A percentile compares a stretch with the other conserved stretches of the same genome.
These are phyloP conservation scores for Andrena bucephala DNA, from an alignment of 2,888 invertebrate species.

Conservation along the genomic window DNA sequence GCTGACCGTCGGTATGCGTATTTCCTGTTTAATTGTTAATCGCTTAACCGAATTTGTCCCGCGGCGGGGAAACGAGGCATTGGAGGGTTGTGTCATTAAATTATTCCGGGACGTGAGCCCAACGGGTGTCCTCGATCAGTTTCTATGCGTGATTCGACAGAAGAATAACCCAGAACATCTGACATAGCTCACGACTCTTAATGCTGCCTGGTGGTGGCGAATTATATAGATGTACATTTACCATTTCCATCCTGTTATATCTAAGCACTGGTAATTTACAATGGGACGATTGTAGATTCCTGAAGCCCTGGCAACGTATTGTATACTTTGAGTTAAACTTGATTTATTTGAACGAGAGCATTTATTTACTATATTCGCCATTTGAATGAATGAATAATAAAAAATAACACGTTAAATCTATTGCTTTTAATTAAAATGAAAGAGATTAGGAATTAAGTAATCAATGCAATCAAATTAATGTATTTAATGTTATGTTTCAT, in stretches of 20 bases:
- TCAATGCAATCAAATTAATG: too few species aligned
- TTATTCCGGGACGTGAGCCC: constrained; percentile 82
- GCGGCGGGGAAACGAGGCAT: constrained; percentile 60
- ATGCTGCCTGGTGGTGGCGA: not conserved
- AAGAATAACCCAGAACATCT: constrained; percentile 63
- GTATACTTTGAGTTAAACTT: too few species aligned
- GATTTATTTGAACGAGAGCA: too few species aligned
- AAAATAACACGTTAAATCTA: too few species aligned
- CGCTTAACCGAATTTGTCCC: constrained; percentile 69
- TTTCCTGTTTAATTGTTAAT: constrained; percentile 78
- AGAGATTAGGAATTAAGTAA: too few species aligned
- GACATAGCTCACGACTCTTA: constrained; percentile 50
- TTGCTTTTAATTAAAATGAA: too few species aligned
- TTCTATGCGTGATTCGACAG: constrained; percentile 58
- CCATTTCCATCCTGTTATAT: not conserved
- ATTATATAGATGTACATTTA: constrained; percentile 5
- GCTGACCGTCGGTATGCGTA: constrained; percentile 43
- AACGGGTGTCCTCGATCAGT: constrained; percentile 75
- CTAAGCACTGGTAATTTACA: too few species aligned
- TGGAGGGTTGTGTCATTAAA: constrained; percentile 81
- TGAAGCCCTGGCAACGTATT: not conserved
- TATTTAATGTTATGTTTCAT: too few species aligned
- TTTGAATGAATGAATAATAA: too few species aligned
- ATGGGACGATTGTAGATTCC: not conserved
- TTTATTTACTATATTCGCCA: too few species aligned